Evolutionary conservation across 2,113 vertebrate genomes (phyloP), one percentile per base, ranked within the genome.

Genomic region (Gopherus flavomarginatus): DNA sequence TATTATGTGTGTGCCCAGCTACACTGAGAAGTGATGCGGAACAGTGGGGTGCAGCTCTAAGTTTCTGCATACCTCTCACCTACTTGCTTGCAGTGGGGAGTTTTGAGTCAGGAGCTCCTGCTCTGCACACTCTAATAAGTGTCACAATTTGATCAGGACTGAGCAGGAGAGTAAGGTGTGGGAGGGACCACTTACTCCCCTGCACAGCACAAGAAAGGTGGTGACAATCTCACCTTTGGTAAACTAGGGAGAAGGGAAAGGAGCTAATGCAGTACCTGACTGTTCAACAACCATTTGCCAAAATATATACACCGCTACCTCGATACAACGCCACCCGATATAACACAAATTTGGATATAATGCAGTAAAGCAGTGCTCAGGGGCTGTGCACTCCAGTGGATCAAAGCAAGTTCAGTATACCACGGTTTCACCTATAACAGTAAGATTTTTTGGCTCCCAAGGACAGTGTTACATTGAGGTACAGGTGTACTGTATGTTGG

Each of bases 241-340:
- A 0, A 12, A 50, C 5, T 44, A 2, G 35, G 49, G 17, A 8
- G 7, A 27, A 78, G 42, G 6, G 75, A 47, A 78, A 78, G 75
- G 42, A 47, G 9, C 0, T 0, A 81, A 84, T 35, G 5, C 0
- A 0, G 27, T 65, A 53, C 44, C 13, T 62, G 78, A 54, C 2
- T 54, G 56, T 8, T 5, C 83, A 59, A 49, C 4, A 65, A 2
- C 1, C 83, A 47, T 29, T 75, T 14, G 11, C 24, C 22, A 26
- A 29, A 56, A 56, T 56, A 29, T 42, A 31, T 42, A 49, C 47
- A 49, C 47, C 10, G 47, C 47, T 49, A 49, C 47, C 10, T 49
- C 47, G 10, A 49, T 49, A 49, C 11, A 49, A 49, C 10, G 47
- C 47, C 47, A 49, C 47, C 47, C 10, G 10, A 49, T 49, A 49